phyloP scores from a whole-genome alignment of 2,888 invertebrate genomes.

The Chrysolina oricalcia region DNA sequence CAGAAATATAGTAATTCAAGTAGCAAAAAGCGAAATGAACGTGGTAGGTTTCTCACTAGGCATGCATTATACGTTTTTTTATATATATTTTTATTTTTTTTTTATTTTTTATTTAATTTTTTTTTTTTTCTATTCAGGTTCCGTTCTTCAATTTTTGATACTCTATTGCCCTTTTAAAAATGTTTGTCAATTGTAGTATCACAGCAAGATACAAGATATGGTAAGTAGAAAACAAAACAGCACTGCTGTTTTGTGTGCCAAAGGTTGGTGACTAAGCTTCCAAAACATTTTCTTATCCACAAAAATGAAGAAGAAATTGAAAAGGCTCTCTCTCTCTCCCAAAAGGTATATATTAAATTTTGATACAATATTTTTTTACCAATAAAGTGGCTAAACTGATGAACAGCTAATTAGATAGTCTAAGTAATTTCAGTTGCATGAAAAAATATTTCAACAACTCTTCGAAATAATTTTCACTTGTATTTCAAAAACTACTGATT shows the following conservation, averaged over 20 bases:
- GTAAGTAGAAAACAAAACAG: constrained; percentile 6
- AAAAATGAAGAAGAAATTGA: constrained; percentile 16
- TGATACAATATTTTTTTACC: neutral
- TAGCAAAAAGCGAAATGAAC: neutral
- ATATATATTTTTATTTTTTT: neutral
- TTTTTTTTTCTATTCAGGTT: constrained; percentile 6
- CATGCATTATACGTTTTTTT: neutral
- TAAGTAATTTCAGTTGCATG: too few species aligned
- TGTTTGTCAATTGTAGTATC: constrained; percentile 15
- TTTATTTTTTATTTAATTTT: too few species aligned
- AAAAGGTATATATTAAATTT: constrained; percentile 5
- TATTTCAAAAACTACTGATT: neutral
- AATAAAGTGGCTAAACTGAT: neutral
- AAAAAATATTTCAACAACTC: too few species aligned
- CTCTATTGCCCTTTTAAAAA: neutral
- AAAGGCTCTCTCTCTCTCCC: neutral
- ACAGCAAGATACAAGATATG: constrained; percentile 4
- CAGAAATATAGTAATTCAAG: neutral
- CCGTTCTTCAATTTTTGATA: neutral
- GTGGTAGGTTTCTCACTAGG: neutral
- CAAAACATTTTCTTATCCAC: constrained; percentile 11
- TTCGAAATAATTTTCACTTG: neutral
- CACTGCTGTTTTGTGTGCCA: constrained; percentile 15
- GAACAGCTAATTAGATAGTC: neutral
- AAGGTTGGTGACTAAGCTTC: constrained; percentile 10